Evolutionary conservation across 2,113 vertebrate species (phyloP), one percentile per base, ranked within the genome.

Genomic region (Columba janthina): DNA sequence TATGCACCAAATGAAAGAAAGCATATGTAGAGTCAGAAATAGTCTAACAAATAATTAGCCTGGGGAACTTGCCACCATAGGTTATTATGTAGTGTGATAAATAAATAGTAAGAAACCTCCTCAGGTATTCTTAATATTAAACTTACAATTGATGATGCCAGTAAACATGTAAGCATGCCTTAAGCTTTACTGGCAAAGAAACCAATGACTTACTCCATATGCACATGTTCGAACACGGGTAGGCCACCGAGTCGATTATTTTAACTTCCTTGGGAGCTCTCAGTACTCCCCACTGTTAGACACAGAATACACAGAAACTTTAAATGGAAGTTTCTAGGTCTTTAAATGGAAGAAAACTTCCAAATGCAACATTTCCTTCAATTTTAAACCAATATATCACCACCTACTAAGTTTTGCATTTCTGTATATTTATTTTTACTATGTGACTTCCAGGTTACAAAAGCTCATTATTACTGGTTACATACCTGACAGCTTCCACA

Each of bases 71-170:
- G 46, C 58, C 72, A 94, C 44, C 31, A 8, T 44, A 65, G 38
- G 34, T 75, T 51, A 89, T 58, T 91, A 93, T 13, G 8, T 1
- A 87, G 42, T 34, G 44, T 24, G 34, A 90, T 40, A 90, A 94
- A 72, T 56, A 72, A 91, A 89, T 70, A 93, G 65, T 69, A 89
- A 75, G 57, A 94, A 93, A 85, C 16, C 20, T 94, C 81, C 85
- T 72, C 50, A 40, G 70, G 77, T 91, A 75, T 61, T 75, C 32
- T 93, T 65, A 72, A 69, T 79, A 87, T 74, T 81, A 87, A 88
- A 82, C 15, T 72, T 74, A 79, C 58, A 79, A 44, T 6, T 81
- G 83, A 56, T 31, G 34, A 82, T 69, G 71, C 32, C 53, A 88
- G 53, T 71, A 93, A 86, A 91, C 38, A 87, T 28, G 2, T 40